Evolutionary conservation across 2,113 vertebrate genomes (phyloP), one percentile per base, ranked within the genome.

Genomic region (Oostethus manadensis): DNA sequence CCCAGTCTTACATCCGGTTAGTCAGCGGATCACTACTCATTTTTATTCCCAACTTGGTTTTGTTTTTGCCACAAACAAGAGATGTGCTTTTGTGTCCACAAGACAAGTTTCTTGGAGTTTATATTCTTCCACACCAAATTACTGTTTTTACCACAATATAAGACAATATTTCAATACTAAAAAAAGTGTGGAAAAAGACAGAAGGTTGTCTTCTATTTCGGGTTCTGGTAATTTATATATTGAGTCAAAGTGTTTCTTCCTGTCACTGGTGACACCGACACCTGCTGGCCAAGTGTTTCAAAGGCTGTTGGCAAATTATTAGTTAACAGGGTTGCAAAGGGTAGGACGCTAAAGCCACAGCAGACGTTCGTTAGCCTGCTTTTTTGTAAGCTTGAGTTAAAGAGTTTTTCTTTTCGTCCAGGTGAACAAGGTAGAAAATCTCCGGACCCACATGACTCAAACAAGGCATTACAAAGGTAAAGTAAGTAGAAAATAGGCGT

Each of bases 401-500:
- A 10, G 6, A 58, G n/a, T 10, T 18, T 64, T 51, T 0, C 0
- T 58, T 75, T 8, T 33, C 58, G 11, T 71, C 13, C 13, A 91
- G 90, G 69, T 73, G 78, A 88, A 33, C 57, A 63, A 40, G 71
- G 56, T 56, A 66, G 75, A 20, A 76, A 78, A 71, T 83, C 55
- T 73, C 70, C 84, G 6, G 91, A 93, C 74, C 69, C 78, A 51
- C 81, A 72, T n/a, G 87, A 90, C 15, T 61, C 71, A 46, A 72
- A 79, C 54, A 84, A 87, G 60, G 70, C 13, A 7, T 43, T 86
- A 55, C 78, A 77, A 55, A 90, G 89, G 90, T 91, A 77, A 78
- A 35, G 7, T 8, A 6, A 21, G 1, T 55, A 1, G n/a, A 8
- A 21, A 40, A 35, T 17, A 53, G 20, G 38, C 20, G 6, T 40